Conservation (phyloP, 2,888 invertebrate species). For the Nipponacmea schrenckii region DNA sequence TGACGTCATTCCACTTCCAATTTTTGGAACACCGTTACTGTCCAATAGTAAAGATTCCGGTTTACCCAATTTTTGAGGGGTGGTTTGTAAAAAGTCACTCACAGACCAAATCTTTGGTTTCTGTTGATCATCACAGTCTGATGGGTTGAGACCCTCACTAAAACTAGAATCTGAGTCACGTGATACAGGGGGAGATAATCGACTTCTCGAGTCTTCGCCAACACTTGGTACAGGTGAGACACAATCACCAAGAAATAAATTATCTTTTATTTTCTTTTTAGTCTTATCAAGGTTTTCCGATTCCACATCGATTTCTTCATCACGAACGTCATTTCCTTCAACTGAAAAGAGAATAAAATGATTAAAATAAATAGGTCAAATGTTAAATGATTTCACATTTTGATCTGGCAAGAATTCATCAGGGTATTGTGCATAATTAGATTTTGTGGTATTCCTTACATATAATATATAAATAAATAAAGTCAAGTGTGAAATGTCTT, state of each 20-base stretch:
- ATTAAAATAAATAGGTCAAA: too few species aligned
- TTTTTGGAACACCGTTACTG: neutral
- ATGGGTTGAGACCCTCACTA: conserved; percentile 21
- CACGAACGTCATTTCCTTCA: conserved; percentile 12
- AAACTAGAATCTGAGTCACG: conserved; percentile 29
- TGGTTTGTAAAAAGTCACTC: conserved; percentile 37
- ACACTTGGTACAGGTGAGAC: conserved; percentile 30
- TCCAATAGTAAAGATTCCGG: neutral
- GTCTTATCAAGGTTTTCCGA: conserved; percentile 9
- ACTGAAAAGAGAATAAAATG: neutral
- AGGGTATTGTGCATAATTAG: too few species aligned
- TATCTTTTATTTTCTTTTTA: conserved; percentile 3
- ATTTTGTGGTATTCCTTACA: too few species aligned
- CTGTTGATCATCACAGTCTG: conserved; percentile 28
- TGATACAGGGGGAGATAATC: conserved; percentile 30
- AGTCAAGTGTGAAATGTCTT: too few species aligned
- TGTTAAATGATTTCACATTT: too few species aligned
- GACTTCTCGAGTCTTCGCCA: conserved; percentile 28
- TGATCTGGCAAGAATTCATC: too few species aligned
- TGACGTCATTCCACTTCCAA: conserved; percentile 4
- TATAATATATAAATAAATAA: too few species aligned
- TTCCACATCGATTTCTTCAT: conserved; percentile 23
- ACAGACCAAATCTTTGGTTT: conserved; percentile 60
- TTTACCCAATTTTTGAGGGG: conserved; percentile 6
- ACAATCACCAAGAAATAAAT: conserved; percentile 20